These are phyloP conservation scores for Oophaga pumilio DNA, from an alignment of 2,113 vertebrate genomes.

Conservation along the genomic window DNA sequence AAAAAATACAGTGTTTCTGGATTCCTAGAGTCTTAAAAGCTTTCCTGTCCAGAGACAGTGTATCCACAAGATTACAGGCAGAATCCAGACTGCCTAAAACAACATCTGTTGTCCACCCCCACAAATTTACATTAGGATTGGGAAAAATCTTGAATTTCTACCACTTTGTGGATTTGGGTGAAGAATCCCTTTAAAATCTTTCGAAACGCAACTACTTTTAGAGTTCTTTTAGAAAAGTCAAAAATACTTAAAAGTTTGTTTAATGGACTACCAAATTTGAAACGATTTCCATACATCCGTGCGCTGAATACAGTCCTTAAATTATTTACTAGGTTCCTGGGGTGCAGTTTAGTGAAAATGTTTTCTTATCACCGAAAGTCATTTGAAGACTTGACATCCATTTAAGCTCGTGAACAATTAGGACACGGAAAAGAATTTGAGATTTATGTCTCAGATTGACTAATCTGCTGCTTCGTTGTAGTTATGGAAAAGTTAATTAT, in stretches of 20 bases:
- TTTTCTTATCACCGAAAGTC: constrained; percentile 20
- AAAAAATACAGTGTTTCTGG: too few species aligned
- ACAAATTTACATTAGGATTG: not conserved
- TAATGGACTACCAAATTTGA: not conserved
- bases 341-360: constrained; percentile 11
- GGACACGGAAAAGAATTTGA: not conserved
- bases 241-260: not conserved
- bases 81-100: not conserved
- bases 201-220: not conserved
- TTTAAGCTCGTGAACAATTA: constrained; percentile 13
- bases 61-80: not conserved
- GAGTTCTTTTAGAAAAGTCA: not conserved
- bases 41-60: too few species aligned
- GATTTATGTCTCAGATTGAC: not conserved
- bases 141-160: not conserved
- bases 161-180: too few species aligned
- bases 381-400: not conserved
- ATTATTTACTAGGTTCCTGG: not conserved
- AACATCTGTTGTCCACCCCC: not conserved
- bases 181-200: not conserved
- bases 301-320: not conserved
- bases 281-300: not conserved
- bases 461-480: constrained; percentile 16
- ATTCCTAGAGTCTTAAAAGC: too few species aligned
- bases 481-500: constrained; percentile 8